Conservation (phyloP, 2,113 vertebrate genomes). For the Heterotilapia buettikoferi region DNA sequence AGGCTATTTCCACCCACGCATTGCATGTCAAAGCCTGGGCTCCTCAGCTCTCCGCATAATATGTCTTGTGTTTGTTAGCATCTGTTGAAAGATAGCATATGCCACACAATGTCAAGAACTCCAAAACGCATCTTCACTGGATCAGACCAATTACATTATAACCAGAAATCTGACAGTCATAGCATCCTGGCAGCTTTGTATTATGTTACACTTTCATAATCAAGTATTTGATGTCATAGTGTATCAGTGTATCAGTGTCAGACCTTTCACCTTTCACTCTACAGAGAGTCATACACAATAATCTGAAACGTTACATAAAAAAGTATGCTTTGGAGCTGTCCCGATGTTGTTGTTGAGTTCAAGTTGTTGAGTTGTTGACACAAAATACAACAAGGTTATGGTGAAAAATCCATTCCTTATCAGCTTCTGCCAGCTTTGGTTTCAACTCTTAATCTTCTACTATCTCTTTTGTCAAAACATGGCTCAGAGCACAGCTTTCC, state of each 20-base stretch:
- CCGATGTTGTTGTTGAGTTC: not conserved
- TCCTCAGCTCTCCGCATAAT: conserved; percentile 35
- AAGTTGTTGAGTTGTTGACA: not conserved
- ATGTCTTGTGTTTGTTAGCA: conserved; percentile 48
- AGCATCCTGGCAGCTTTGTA: not conserved
- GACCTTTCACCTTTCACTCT: not conserved
- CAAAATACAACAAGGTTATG: conserved; percentile 9
- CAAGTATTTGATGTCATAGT: not conserved
- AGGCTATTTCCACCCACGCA: conserved; percentile 56
- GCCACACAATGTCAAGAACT: conserved; percentile 47
- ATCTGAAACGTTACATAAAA: not conserved
- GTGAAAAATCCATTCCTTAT: conserved; percentile 21
- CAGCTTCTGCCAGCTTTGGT: conserved; percentile 37
- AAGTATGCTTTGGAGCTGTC: not conserved
- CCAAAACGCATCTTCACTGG: conserved; percentile 15
- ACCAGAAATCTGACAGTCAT: not conserved
- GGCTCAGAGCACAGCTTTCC: conserved; percentile 3
- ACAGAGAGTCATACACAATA: not conserved
- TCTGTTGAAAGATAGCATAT: conserved; percentile 54
- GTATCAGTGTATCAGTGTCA: not conserved
- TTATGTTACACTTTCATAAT: not conserved
- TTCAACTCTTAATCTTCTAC: conserved; percentile 45
- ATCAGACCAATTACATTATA: not conserved
- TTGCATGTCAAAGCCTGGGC: conserved; percentile 39
- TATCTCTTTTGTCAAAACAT: conserved; percentile 51